These are phyloP conservation scores for Hypanus sabinus DNA, from an alignment of 2,113 vertebrate genomes.

Conservation along the genomic window DNA sequence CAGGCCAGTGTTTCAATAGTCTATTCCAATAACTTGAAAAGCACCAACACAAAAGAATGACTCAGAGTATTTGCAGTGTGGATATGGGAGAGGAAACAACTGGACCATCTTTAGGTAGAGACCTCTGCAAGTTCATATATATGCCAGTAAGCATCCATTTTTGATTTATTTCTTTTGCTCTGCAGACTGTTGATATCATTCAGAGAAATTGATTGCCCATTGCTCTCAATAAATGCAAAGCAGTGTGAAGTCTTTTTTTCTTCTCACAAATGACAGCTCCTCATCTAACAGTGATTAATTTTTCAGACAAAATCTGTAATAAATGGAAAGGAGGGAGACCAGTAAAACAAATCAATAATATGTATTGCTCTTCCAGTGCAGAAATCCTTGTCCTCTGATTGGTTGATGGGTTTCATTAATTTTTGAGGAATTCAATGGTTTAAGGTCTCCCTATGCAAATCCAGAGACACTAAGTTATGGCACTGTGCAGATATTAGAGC, in stretches of 20 bases:
- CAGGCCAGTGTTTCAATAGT: background rate
- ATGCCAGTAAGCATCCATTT: constrained; percentile 10
- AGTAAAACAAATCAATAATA: background rate
- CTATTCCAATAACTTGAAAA: background rate
- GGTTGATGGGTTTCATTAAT: background rate
- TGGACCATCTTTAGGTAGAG: background rate
- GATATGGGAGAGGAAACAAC: background rate
- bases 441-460: background rate
- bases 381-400: background rate
- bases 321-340: background rate
- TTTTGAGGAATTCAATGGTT: background rate
- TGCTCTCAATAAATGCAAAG: constrained; percentile 20
- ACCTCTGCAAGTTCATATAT: background rate
- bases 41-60: background rate
- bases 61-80: background rate
- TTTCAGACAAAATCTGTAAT: background rate
- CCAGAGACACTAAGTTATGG: background rate
- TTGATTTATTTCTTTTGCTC: constrained; percentile 26
- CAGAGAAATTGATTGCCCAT: background rate
- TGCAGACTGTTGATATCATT: constrained; percentile 1
- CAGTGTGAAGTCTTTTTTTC: background rate
- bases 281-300: background rate
- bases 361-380: background rate
- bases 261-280: constrained; percentile 10
- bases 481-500: background rate